These are phyloP conservation scores for Aythya fuligula DNA, from an alignment of 2,797 vertebrate species.

Conservation along the genomic window DNA sequence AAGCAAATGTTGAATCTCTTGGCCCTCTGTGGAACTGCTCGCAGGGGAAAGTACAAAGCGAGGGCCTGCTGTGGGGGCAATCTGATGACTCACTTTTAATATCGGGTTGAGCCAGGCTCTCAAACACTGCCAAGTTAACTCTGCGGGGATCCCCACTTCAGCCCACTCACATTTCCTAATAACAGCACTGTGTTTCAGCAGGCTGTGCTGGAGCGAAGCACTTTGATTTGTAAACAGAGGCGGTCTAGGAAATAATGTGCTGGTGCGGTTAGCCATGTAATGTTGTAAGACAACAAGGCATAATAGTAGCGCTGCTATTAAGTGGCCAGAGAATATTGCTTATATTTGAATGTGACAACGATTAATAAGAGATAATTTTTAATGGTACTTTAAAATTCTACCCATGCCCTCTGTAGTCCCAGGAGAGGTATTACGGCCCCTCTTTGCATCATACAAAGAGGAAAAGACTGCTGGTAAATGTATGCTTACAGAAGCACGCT, in stretches of 20 bases:
- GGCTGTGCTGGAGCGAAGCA: slow-evolving; percentile 55
- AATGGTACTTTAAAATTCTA: slow-evolving; percentile 16
- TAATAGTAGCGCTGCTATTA: background rate
- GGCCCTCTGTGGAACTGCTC: slow-evolving; percentile 64
- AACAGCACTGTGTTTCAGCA: slow-evolving; percentile 76
- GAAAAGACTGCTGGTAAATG: slow-evolving; percentile 30
- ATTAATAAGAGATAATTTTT: slow-evolving; percentile 53
- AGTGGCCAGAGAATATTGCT: background rate
- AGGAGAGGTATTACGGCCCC: slow-evolving; percentile 20
- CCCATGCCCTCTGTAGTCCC: background rate
- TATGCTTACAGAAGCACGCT: slow-evolving; percentile 45
- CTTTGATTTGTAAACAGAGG: slow-evolving; percentile 80
- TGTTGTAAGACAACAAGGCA: background rate
- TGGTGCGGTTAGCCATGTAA: background rate
- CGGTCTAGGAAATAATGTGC: slow-evolving; percentile 46
- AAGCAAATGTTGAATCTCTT: slow-evolving; percentile 54
- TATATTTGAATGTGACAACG: background rate
- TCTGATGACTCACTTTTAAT: slow-evolving; percentile 86
- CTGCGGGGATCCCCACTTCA: slow-evolving; percentile 81
- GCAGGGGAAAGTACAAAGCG: slow-evolving; percentile 77
- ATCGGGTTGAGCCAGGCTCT: slow-evolving; percentile 80
- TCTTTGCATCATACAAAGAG: slow-evolving; percentile 23
- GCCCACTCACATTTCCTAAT: slow-evolving; percentile 84
- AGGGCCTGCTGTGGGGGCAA: slow-evolving; percentile 82
- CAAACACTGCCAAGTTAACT: slow-evolving; percentile 79